Base-by-base conservation (phyloP, 2,888 invertebrate species). In the Pelosia muscerda region DNA sequence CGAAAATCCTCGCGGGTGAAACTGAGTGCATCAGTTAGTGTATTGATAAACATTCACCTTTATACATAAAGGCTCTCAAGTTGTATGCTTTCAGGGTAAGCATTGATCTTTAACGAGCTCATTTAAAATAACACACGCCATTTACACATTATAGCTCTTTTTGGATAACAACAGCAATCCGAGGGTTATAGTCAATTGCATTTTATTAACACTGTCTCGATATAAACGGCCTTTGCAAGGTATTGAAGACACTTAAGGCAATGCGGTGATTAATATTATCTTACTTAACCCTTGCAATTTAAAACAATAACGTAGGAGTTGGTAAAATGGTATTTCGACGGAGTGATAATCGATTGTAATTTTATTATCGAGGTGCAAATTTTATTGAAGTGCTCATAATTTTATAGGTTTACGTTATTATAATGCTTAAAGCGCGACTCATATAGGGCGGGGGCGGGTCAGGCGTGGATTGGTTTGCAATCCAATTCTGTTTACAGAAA, bases 231-330 rank as follows among this genome's bases (percentile, higher is more conserved):
- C 65, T 67, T 71, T 42, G 19, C 72, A 75, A 77, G 81, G 81
- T 65, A 59, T 9, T 11, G n/a, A 65, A 38, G 26, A 71, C 59
- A 62, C 55, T 72, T 75, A 66, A 65, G 49, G 58, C 63, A 61
- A 54, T 25, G 19, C 26, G 64, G 49, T 67, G 63, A 61, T 79
- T 69, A 63, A 75, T 73, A n/a, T 49, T n/a, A 73, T 73, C 65
- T 71, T 62, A 64, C 66, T 63, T 66, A 69, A 68, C 66, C 69
- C 57, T 66, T 69, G 63, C 68, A 76, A 78, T 81, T 79, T 78
- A 71, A 79, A 75, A 79, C 70, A 81, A 77, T 73, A 63, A 72
- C 61, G 54, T 64, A 67, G 31, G 60, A 59, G 49, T 64, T 55
- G 42, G 57, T 64, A 63, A 68, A 63, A 66, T 68, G 73, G 72